Conservation (phyloP, 2,888 invertebrate species). For the Calliphora vomitoria region DNA sequence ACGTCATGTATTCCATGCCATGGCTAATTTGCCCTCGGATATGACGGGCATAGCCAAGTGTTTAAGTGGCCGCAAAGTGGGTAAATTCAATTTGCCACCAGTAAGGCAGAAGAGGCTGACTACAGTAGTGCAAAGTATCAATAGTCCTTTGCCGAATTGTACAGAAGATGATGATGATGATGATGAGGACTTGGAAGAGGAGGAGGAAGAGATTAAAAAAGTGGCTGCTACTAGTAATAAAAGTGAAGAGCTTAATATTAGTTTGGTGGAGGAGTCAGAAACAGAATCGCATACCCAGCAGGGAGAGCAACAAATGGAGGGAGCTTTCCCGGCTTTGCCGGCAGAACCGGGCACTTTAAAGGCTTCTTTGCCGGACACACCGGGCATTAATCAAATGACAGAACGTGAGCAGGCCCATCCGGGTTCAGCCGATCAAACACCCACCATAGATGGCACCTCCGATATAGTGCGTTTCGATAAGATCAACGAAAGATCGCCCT, state of each 20-base stretch:
- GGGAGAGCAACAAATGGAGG: conserved; percentile 88
- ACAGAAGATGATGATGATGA: conserved; percentile 76
- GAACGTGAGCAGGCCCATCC: conserved; percentile 97
- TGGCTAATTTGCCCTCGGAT: conserved; percentile 98
- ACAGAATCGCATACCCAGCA: conserved; percentile 76
- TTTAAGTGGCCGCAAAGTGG: conserved; percentile 85
- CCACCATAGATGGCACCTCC: conserved; percentile 76
- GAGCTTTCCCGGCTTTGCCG: conserved; percentile 92
- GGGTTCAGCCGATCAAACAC: conserved; percentile 78
- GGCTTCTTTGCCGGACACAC: conserved; percentile 95
- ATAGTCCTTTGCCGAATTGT: conserved; percentile 74
- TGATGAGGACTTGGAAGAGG: conserved; percentile 77
- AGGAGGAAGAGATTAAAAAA: conserved; percentile 76
- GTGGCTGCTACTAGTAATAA: conserved; percentile 82
- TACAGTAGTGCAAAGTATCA: conserved; percentile 76
- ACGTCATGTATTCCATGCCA: conserved; percentile 97
- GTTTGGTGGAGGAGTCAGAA: conserved; percentile 78
- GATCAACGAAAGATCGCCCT: conserved; percentile 70
- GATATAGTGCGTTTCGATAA: conserved; percentile 78
- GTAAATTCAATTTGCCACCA: conserved; percentile 83
- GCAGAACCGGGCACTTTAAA: conserved; percentile 97
- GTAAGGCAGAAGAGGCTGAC: conserved; percentile 81
- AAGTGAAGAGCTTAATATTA: conserved; percentile 75
- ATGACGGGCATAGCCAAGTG: conserved; percentile 90
- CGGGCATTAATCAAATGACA: conserved; percentile 95